Evolutionary conservation across 1,140 invertebrate species (phyloP).

Genomic region (Acromyrmex heyeri): DNA sequence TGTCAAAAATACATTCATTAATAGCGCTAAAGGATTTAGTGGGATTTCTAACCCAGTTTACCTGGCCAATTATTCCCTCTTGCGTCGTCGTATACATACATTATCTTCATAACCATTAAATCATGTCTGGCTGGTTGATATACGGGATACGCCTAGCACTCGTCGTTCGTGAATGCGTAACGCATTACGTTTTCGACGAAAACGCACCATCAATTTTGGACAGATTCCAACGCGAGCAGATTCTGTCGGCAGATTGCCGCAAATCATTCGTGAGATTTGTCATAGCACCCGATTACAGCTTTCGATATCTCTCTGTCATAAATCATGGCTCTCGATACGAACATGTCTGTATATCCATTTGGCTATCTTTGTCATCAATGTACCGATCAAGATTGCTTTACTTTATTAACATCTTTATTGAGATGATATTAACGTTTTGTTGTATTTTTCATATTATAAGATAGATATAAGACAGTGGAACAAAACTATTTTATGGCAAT

Average conservation of each 20-base stretch:
- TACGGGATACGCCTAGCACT: constrained; percentile 42
- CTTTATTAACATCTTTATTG: constrained; percentile 10
- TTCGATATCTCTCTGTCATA: constrained; percentile 47
- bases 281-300: constrained; percentile 44
- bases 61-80: constrained; percentile 51
- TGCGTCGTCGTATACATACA: constrained; percentile 42
- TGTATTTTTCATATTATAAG: not conserved
- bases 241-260: constrained; percentile 54
- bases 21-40: constrained; percentile 14
- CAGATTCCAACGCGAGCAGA: constrained; percentile 41
- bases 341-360: constrained; percentile 41
- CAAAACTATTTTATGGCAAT: not conserved
- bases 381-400: not conserved
- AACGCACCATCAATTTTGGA: constrained; percentile 64
- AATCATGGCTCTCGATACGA: constrained; percentile 60
- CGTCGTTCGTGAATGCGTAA: constrained; percentile 1
- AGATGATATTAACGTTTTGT: not conserved
- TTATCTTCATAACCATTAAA: constrained; percentile 47
- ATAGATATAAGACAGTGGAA: not conserved
- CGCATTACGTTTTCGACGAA: constrained; percentile 46
- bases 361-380: constrained; percentile 8
- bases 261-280: constrained; percentile 57
- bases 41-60: constrained; percentile 11
- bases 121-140: constrained; percentile 41
- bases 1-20: constrained; percentile 47